Evolutionary conservation across 2,888 invertebrate species (phyloP), one percentile per base, ranked within the genome.

Genomic region (Syrphus vitripennis): DNA sequence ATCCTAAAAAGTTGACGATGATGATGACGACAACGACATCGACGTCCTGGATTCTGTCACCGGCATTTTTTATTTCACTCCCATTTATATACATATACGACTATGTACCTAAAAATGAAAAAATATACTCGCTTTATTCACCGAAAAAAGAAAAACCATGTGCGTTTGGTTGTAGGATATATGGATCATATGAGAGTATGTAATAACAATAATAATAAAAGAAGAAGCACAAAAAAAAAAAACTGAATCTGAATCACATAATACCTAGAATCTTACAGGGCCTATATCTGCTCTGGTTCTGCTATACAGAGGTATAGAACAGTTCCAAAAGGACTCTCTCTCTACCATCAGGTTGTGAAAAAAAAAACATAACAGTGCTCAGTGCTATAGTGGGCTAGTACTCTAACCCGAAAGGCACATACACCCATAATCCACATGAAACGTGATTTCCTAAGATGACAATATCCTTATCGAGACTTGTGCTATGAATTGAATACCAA

Each of bases 361-460:
- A n/a, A n/a, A n/a, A n/a, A n/a, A n/a, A n/a, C n/a, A n/a, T n/a
- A n/a, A n/a, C n/a, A n/a, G n/a, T n/a, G 71, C 75, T n/a, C 1
- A 63, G 42, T 21, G 40, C 40, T 2, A 4, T 42, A 19, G 50
- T 50, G n/a, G n/a, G 67, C 31, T 50, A 34, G 65, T n/a, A n/a
- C n/a, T n/a, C 67, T 57, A 81, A 50, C 57, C 72, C 74, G 55
- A 78, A 74, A 81, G 61, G 74, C 74, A 72, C 77, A 84, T 65
- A 82, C 72, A 86, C 82, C 81, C 86, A 82, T 86, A 86, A 81
- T 86, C 82, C 86, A 74, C 82, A 82, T 53, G 86, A 61, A 86
- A 86, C 86, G 86, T 86, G 86, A 86, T 86, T 86, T 86, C 82
- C 86, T 82, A 86, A 74, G 86, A 86, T 86, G 86, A 86, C 86